Evolutionary conservation across 1,140 invertebrate genomes (phyloP), one percentile per base, ranked within the genome.

Genomic region (Meloidogyne exigua): DNA sequence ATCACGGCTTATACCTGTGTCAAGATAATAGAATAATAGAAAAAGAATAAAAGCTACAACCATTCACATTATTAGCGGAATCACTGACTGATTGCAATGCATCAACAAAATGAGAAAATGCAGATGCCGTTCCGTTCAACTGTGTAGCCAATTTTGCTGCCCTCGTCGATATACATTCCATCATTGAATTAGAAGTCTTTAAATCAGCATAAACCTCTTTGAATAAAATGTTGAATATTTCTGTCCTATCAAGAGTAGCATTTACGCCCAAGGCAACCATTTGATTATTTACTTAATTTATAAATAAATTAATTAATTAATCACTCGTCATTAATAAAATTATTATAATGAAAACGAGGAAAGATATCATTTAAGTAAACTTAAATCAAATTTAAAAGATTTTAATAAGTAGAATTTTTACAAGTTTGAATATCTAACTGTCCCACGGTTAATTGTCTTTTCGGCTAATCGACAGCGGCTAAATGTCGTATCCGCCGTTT

Each of bases 21-120:
- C 15, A 25, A 13, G 15, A 25, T n/a, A 4, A 68, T 18, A 68
- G n/a, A 68, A 68, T 23, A 25, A 49, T 26, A 26, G 13, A 21
- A 49, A 75, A 10, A 72, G 12, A 12, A 21, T 25, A 2, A 3
- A 32, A 57, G 21, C 13, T 25, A 28, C 9, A 26, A 79, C 78
- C 81, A 62, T 83, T 83, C 28, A 80, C 68, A 44, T 64, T 76
- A 49, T 83, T 82, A 23, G 81, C 81, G 39, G 57, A 65, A 65
- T 82, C 81, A 65, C 81, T 76, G 42, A 82, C 66, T 18, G 66
- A 62, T 62, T 82, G 81, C 25, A 82, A 23, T n/a, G 68, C 69
- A 66, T 82, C 81, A 32, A 76, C 57, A 72, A 82, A 83, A 42
- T 69, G 23, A 66, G 39, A 32, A 25, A 82, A 49, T 32, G 57